Percentiles rank a stretch among this genome's conserved stretches.
Conservation (phyloP, 1,140 invertebrate species). For the Lanistes nyassanus region DNA sequence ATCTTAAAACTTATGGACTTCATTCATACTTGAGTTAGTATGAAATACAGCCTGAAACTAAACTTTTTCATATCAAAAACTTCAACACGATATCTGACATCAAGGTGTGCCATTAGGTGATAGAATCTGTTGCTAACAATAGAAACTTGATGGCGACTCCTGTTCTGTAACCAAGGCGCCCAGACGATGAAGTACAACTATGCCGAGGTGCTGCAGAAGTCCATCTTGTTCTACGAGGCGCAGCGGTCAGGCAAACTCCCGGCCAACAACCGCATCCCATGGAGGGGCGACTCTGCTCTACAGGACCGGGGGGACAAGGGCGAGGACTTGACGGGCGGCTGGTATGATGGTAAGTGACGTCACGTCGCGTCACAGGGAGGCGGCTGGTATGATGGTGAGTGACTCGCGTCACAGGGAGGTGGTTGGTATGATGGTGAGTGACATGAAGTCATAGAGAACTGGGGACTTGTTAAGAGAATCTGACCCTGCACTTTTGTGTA, state of each 20-base stretch:
- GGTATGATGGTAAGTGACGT: slow-evolving; percentile 63
- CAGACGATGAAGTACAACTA: slow-evolving; percentile 48
- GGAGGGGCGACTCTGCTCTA: slow-evolving; percentile 68
- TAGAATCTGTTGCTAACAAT: not conserved
- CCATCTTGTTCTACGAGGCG: slow-evolving; percentile 73
- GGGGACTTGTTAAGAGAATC: not conserved
- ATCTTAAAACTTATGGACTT: not conserved
- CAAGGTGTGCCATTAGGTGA: not conserved
- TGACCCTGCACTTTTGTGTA: not conserved
- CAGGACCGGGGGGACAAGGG: slow-evolving; percentile 58
- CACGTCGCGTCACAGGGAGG: too few relatives aligned
- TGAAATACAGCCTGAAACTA: not conserved
- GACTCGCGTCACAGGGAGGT: too few relatives aligned
- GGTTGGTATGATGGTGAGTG: too few relatives aligned
- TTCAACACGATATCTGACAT: not conserved
- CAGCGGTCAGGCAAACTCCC: slow-evolving; percentile 74
- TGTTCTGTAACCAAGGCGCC: not conserved
- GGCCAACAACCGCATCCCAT: slow-evolving; percentile 70
- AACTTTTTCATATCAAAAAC: not conserved
- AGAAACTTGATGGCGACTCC: not conserved
- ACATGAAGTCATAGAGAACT: not conserved
- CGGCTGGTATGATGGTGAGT: not conserved
- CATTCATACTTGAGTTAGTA: not conserved
- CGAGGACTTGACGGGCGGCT: slow-evolving; percentile 65
- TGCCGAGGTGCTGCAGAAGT: slow-evolving; percentile 58